Evolutionary conservation across 1,140 invertebrate species (phyloP).

Genomic region (Lasioglossum baleicum): DNA sequence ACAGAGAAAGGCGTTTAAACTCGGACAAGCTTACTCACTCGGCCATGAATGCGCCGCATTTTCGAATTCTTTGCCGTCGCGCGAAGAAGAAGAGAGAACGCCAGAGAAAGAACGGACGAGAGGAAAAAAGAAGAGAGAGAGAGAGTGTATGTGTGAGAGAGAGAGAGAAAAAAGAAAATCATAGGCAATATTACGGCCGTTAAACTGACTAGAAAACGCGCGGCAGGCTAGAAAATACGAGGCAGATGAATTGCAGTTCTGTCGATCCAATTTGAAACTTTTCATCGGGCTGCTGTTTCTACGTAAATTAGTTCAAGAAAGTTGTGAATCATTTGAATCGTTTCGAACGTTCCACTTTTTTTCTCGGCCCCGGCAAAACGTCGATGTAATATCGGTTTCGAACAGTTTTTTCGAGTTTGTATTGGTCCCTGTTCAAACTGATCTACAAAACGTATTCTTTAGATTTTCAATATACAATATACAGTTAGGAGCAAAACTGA

Average conservation of each 20-base stretch:
- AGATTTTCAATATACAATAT: no score
- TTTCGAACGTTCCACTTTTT: background rate
- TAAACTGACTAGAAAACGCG: slow-evolving; percentile 47
- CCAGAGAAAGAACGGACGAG: background rate
- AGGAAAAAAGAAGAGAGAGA: background rate
- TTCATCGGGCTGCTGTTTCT: slow-evolving; percentile 21
- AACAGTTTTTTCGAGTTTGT: background rate
- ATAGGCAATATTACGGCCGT: slow-evolving; percentile 22
- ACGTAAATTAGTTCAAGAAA: slow-evolving; percentile 31
- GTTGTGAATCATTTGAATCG: slow-evolving; percentile 14
- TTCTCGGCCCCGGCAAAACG: background rate
- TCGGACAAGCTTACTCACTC: slow-evolving; percentile 58
- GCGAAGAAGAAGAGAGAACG: slow-evolving; percentile 19
- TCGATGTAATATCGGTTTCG: background rate
- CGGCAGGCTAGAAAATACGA: slow-evolving; percentile 38
- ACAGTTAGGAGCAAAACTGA: no score
- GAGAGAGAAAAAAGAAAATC: slow-evolving; percentile 12
- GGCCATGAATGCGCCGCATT: slow-evolving; percentile 55
- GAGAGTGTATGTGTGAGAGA: no score
- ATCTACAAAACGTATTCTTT: no score
- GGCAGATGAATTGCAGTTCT: slow-evolving; percentile 38
- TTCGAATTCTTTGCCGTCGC: slow-evolving; percentile 57
- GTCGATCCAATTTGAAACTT: slow-evolving; percentile 37
- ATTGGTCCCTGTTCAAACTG: no score
- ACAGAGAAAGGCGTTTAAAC: slow-evolving; percentile 58